phyloP scores from a whole-genome alignment of 1,140 invertebrate species.

The Halictus rubicundus region DNA sequence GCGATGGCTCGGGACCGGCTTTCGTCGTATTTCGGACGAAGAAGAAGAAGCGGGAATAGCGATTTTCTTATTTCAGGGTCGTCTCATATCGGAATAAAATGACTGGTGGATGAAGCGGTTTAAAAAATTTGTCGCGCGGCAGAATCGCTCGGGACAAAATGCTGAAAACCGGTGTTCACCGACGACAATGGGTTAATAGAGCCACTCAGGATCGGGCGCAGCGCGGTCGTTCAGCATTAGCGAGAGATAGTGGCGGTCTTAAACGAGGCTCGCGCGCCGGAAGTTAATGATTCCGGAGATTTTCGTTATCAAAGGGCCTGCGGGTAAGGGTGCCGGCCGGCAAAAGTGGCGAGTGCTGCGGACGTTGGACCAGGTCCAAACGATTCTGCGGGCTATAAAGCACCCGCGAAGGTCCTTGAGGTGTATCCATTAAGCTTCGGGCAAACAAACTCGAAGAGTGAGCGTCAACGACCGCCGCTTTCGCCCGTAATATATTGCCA shows the following conservation, averaged over 20 bases:
- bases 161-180: background rate
- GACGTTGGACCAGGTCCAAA: constrained; percentile 62
- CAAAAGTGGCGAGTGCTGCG: constrained; percentile 55
- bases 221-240: background rate
- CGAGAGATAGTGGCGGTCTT: background rate
- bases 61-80: too few species aligned
- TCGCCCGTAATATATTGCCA: constrained; percentile 62
- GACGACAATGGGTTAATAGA: background rate
- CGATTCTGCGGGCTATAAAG: constrained; percentile 60
- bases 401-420: constrained; percentile 61
- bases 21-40: too few species aligned
- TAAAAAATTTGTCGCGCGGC: too few species aligned
- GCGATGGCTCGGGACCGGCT: too few species aligned
- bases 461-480: constrained; percentile 63
- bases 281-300: constrained; percentile 48
- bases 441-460: constrained; percentile 65
- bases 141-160: background rate
- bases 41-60: too few species aligned
- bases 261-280: background rate
- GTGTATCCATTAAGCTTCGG: constrained; percentile 65
- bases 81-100: too few species aligned
- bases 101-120: too few species aligned
- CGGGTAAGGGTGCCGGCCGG: constrained; percentile 16
- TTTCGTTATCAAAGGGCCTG: constrained; percentile 22
- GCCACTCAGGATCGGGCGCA: background rate